Conservation (phyloP, 2,797 vertebrate genomes). For the Sebastes oblongus region DNA sequence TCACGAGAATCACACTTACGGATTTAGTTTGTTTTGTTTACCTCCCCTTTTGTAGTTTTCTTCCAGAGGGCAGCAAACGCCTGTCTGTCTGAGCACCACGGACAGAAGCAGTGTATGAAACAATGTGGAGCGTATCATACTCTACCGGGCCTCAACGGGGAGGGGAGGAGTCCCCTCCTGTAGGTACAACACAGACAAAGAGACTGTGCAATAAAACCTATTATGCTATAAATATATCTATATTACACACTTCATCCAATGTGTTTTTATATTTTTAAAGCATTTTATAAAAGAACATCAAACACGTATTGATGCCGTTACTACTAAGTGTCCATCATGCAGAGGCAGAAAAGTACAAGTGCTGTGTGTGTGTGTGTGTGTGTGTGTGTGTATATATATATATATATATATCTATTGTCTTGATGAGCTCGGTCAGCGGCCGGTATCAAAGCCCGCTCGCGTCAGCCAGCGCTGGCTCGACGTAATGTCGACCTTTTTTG, state of each 20-base stretch:
- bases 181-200: slow-evolving; percentile 63
- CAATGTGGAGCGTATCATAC: slow-evolving; percentile 77
- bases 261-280: slow-evolving; percentile 76
- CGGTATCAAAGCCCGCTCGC: slow-evolving; percentile 56
- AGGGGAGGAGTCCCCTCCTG: background rate
- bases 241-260: slow-evolving; percentile 81
- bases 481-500: slow-evolving; percentile 32
- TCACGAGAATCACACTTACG: slow-evolving; percentile 32
- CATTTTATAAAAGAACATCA: slow-evolving; percentile 63
- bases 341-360: slow-evolving; percentile 40
- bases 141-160: slow-evolving; percentile 10
- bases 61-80: slow-evolving; percentile 83
- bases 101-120: slow-evolving; percentile 54
- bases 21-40: slow-evolving; percentile 31
- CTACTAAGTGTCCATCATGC: slow-evolving; percentile 51
- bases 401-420: slow-evolving; percentile 33
- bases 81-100: slow-evolving; percentile 47
- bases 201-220: slow-evolving; percentile 87
- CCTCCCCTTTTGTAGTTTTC: slow-evolving; percentile 31
- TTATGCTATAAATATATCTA: slow-evolving; percentile 68
- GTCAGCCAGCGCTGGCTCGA: slow-evolving; percentile 24
- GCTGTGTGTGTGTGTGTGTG: background rate
- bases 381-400: background rate
- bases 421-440: slow-evolving; percentile 41
- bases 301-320: slow-evolving; percentile 45